phyloP scores from a whole-genome alignment of 2,888 invertebrate genomes.

The Euzophera pinguis region DNA sequence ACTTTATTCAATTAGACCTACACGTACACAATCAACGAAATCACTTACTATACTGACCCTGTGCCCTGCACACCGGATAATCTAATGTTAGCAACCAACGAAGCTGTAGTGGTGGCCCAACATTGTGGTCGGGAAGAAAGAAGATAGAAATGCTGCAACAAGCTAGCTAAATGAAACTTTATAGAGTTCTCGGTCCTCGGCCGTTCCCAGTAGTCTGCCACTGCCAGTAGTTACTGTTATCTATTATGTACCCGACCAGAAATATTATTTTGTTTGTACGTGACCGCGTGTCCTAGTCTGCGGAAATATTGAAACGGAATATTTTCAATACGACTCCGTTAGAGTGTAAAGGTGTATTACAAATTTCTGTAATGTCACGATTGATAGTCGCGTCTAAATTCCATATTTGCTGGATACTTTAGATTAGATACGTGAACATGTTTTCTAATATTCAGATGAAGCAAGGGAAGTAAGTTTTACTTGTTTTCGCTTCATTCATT shows the following conservation, averaged over 20 bases:
- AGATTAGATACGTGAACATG: neutral
- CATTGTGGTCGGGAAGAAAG: no score
- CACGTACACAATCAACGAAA: no score
- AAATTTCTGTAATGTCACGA: neutral
- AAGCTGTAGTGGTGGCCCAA: no score
- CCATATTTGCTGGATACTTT: neutral
- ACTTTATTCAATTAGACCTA: no score
- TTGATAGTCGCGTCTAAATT: neutral
- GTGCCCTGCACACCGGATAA: no score
- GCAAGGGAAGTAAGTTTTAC: no score
- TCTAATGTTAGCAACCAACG: no score
- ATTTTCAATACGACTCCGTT: neutral
- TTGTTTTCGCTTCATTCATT: neutral
- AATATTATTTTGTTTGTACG: constrained; percentile 7
- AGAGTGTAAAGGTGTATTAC: neutral
- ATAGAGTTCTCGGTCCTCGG: neutral
- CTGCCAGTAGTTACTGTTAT: neutral
- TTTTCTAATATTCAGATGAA: neutral
- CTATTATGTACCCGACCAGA: neutral
- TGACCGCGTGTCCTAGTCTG: neutral
- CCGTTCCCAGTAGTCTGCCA: neutral
- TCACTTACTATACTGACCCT: no score
- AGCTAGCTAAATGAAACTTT: neutral
- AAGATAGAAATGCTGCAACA: neutral
- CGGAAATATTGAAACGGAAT: constrained; percentile 4